Conservation (phyloP, 2,113 vertebrate species). For the Cottus gobio region DNA sequence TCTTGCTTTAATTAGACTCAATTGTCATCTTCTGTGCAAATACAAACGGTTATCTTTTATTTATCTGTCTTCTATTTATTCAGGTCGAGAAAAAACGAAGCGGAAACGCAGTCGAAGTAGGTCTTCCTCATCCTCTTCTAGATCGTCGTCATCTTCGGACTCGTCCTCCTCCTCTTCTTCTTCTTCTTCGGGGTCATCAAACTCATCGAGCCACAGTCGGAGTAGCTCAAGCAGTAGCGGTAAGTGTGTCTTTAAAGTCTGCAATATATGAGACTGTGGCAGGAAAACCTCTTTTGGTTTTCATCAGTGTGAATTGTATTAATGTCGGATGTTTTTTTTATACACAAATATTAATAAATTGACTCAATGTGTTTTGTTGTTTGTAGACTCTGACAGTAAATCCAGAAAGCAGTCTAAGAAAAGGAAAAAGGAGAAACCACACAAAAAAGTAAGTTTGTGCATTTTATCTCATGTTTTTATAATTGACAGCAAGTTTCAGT, state of each 20-base stretch:
- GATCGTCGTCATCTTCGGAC: slow-evolving; percentile 77
- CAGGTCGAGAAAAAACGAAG: slow-evolving; percentile 86
- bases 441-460: slow-evolving; percentile 85
- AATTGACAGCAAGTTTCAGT: background rate
- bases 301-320: background rate
- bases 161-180: slow-evolving; percentile 82
- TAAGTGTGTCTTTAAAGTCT: slow-evolving; percentile 56
- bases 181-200: slow-evolving; percentile 71
- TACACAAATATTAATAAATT: background rate
- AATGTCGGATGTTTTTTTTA: background rate
- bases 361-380: background rate
- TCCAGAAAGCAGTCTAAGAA: slow-evolving; percentile 88
- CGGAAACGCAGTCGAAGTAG: slow-evolving; percentile 88
- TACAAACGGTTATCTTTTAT: background rate
- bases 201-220: slow-evolving; percentile 73
- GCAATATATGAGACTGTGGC: background rate
- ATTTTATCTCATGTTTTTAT: background rate
- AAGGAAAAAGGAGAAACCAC: slow-evolving; percentile 88
- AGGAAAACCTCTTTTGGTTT: background rate
- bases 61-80: background rate
- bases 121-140: slow-evolving; percentile 86
- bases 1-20: background rate
- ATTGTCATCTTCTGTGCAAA: background rate
- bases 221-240: slow-evolving; percentile 84
- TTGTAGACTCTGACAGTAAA: slow-evolving; percentile 82